Evolutionary conservation across 2,113 vertebrate genomes (phyloP).

Genomic region (Scalopus aquaticus): DNA sequence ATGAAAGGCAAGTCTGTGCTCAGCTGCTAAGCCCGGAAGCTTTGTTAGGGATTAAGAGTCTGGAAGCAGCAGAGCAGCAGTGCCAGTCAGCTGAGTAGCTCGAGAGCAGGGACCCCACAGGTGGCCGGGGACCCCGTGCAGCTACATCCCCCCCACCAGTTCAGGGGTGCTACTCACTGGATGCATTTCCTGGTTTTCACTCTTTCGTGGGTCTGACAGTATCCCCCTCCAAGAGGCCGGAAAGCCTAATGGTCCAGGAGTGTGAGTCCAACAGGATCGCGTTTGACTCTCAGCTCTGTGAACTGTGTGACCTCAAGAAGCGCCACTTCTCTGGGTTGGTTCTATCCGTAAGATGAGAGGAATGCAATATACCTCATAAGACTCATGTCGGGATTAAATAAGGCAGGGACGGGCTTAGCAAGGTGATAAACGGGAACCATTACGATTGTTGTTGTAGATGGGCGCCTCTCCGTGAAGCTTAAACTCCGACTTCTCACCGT

Average conservation of each 20-base stretch:
- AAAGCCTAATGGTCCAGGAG: not conserved
- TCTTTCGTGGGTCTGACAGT: not conserved
- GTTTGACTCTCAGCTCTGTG: not conserved
- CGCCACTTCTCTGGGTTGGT: not conserved
- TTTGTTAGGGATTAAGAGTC: too few species aligned
- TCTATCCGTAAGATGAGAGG: not conserved
- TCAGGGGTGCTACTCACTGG: not conserved
- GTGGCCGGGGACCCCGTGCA: not conserved
- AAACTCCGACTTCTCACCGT: not conserved
- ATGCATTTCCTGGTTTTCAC: not conserved
- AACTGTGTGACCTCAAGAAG: not conserved
- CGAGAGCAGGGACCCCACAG: not conserved
- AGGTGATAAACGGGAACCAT: not conserved
- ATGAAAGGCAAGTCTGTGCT: too few species aligned
- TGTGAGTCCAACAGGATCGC: not conserved
- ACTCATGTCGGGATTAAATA: not conserved
- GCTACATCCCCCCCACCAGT: fast-evolving
- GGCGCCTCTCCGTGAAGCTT: not conserved
- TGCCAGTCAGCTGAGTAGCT: too few species aligned
- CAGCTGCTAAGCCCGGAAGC: not conserved
- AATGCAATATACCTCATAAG: not conserved
- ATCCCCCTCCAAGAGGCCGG: not conserved
- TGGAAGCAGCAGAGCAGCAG: too few species aligned
- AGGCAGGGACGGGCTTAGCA: not conserved
- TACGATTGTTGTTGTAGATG: not conserved